Percentiles rank a stretch among this genome's conserved stretches.
Evolutionary conservation across 1,140 invertebrate species (phyloP).

Genomic region (Caenorhabditis briggsae): DNA sequence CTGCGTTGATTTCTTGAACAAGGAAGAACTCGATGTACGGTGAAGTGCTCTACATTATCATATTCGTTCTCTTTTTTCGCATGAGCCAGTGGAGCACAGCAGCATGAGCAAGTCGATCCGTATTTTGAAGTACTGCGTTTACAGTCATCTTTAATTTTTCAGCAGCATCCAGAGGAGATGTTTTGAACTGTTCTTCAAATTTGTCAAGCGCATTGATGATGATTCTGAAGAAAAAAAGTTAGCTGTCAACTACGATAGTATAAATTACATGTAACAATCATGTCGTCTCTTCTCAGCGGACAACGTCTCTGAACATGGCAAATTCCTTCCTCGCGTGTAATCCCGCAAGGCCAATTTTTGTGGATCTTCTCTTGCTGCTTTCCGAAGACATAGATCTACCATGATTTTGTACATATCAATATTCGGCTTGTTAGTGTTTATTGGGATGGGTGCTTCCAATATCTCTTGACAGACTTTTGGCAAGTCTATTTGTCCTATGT

Average conservation of each 20-base stretch:
- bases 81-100: conserved; percentile 94
- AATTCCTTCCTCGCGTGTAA: conserved; percentile 80
- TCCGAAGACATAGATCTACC: conserved; percentile 88
- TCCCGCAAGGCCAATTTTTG: conserved; percentile 89
- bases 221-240: conserved; percentile 21
- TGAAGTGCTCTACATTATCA: conserved; percentile 80
- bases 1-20: conserved; percentile 71
- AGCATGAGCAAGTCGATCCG: conserved; percentile 91
- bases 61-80: conserved; percentile 68
- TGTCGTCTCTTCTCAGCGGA: conserved; percentile 10
- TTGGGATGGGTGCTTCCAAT: too few relatives aligned
- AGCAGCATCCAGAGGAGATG: background rate
- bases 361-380: conserved; percentile 88
- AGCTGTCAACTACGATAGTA: background rate
- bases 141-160: conserved; percentile 9
- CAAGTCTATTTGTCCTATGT: too few relatives aligned
- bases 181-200: conserved; percentile 3
- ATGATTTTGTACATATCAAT: conserved; percentile 84
- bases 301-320: conserved; percentile 28
- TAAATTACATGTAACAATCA: conserved; percentile 47
- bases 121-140: conserved; percentile 78
- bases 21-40: conserved; percentile 87
- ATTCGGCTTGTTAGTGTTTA: too few relatives aligned
- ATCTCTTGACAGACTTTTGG: too few relatives aligned
- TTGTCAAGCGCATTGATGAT: conserved; percentile 43